These are phyloP conservation scores for Drosophila mayri DNA, from an alignment of 1,140 invertebrate species.

Conservation along the genomic window DNA sequence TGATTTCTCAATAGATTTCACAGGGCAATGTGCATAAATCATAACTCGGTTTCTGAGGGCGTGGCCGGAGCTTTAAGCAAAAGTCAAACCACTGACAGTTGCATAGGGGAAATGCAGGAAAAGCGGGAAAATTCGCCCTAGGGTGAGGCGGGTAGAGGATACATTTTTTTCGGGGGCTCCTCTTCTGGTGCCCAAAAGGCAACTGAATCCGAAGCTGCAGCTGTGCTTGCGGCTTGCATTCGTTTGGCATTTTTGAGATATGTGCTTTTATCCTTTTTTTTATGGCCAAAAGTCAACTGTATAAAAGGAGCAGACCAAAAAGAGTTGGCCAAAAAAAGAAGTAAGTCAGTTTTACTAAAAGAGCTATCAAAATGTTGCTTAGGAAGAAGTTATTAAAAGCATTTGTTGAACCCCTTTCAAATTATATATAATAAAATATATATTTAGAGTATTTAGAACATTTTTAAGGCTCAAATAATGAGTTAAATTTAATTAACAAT, in stretches of 20 bases:
- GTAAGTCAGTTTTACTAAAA: background rate
- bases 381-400: background rate
- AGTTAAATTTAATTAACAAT: background rate
- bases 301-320: background rate
- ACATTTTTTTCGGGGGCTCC: conserved; percentile 18
- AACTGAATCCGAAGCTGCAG: conserved; percentile 37
- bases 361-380: background rate
- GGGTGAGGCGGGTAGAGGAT: background rate
- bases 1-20: conserved; percentile 82
- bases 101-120: conserved; percentile 23
- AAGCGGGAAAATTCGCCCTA: background rate
- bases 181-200: conserved; percentile 18
- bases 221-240: conserved; percentile 61
- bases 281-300: conserved; percentile 32
- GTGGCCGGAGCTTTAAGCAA: conserved; percentile 63
- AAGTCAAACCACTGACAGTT: conserved; percentile 71
- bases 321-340: background rate
- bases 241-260: conserved; percentile 42
- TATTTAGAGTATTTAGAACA: background rate
- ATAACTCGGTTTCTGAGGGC: conserved; percentile 45
- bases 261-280: conserved; percentile 38
- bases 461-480: rapidly evolving
- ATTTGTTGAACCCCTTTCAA: no score
- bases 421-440: background rate
- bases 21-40: conserved; percentile 78